phyloP scores from a whole-genome alignment of 2,797 vertebrate species.

The Sparidentex hasta region DNA sequence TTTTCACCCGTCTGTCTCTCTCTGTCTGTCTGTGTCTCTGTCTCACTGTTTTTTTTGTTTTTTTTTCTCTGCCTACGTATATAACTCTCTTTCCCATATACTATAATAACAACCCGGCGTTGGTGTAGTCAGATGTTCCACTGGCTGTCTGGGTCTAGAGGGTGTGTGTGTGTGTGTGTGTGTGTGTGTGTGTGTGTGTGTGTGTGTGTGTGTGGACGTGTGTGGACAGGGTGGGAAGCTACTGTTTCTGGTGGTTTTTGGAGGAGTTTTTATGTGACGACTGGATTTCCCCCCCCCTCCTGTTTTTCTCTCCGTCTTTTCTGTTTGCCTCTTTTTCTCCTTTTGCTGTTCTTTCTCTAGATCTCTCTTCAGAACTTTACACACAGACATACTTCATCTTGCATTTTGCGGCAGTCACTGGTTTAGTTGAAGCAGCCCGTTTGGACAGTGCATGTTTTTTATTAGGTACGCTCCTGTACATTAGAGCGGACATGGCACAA shows the following conservation, averaged over 20 bases:
- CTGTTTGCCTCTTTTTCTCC: not conserved
- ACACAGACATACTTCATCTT: not conserved
- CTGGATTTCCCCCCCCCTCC: not conserved
- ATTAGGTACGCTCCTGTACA: not conserved
- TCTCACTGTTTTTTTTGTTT: not conserved
- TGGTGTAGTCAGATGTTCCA: conserved; percentile 65
- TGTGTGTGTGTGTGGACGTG: too few species aligned
- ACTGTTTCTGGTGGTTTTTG: conserved; percentile 59
- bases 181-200: conserved; percentile 24
- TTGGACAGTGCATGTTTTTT: not conserved
- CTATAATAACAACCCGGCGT: conserved; percentile 46
- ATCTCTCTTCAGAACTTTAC: not conserved
- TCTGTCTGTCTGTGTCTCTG: not conserved
- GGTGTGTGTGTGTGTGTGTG: conserved; percentile 17
- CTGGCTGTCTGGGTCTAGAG: conserved; percentile 38
- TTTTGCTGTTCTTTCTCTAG: not conserved
- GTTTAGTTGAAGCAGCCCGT: not conserved
- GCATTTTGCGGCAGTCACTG: not conserved
- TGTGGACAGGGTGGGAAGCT: conserved; percentile 51
- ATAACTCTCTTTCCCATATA: not conserved
- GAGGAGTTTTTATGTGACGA: conserved; percentile 31
- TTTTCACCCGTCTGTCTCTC: not conserved
- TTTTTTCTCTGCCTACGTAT: too few species aligned
- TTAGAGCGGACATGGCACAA: not conserved
- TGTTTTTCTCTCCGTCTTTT: not conserved